These are phyloP conservation scores for Clusia tigrina DNA, from an alignment of 2,888 invertebrate genomes.

Conservation along the genomic window DNA sequence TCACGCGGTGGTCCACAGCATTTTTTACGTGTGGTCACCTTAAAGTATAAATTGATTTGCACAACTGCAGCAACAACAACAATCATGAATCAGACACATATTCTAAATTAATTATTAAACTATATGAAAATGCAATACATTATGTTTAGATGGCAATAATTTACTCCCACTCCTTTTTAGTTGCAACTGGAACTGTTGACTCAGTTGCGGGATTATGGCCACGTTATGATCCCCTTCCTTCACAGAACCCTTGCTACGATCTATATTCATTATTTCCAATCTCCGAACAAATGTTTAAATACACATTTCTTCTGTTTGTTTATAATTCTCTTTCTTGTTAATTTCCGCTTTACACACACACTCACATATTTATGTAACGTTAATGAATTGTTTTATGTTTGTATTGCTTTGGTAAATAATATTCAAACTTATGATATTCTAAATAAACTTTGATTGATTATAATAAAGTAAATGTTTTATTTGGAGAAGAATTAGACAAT, in stretches of 20 bases:
- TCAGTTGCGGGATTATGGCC: too few species aligned
- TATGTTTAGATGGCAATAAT: too few species aligned
- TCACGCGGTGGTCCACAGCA: too few species aligned
- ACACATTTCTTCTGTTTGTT: neutral
- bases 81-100: conserved; percentile 28
- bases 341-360: neutral
- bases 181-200: too few species aligned
- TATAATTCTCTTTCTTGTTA: neutral
- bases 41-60: too few species aligned
- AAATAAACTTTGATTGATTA: conserved; percentile 3
- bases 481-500: too few species aligned
- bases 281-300: too few species aligned
- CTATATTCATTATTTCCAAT: too few species aligned
- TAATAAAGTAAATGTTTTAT: neutral
- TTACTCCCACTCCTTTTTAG: neutral
- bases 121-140: neutral
- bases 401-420: neutral
- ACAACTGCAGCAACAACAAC: conserved; percentile 35
- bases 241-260: too few species aligned
- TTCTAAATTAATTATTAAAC: conserved; percentile 30
- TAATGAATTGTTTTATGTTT: neutral
- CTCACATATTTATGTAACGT: neutral
- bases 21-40: too few species aligned
- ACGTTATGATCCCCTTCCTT: too few species aligned
- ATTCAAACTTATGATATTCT: neutral